Conservation (phyloP, 2,113 vertebrate genomes). For the Hemibagrus wyckioides region DNA sequence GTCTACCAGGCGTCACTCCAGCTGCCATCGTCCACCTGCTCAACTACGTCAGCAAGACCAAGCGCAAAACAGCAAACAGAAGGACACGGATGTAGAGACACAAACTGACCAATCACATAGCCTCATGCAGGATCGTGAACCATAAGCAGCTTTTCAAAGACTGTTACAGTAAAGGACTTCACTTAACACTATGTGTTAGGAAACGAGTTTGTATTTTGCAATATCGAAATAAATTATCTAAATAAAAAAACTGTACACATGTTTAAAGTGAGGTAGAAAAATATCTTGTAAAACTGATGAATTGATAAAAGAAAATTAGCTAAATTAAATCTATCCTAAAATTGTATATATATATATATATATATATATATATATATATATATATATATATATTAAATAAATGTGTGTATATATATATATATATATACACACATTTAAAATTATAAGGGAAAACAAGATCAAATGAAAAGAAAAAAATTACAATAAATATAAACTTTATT, state of each 20-base stretch:
- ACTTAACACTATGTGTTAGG: slow-evolving; percentile 24
- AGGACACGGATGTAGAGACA: slow-evolving; percentile 17
- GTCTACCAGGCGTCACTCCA: slow-evolving; percentile 88
- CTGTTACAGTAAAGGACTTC: slow-evolving; percentile 24
- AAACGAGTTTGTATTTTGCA: slow-evolving; percentile 51
- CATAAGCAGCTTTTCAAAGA: neutral
- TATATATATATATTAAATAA: too few relatives aligned
- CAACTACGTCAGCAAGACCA: slow-evolving; percentile 69
- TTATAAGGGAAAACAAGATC: neutral
- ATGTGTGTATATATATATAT: too few relatives aligned
- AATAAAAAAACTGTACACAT: neutral
- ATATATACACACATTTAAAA: too few relatives aligned
- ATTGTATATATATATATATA: too few relatives aligned
- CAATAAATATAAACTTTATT: neutral
- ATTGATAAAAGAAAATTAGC: too few relatives aligned
- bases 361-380: too few relatives aligned
- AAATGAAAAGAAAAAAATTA: neutral
- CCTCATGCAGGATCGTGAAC: neutral
- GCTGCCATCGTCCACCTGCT: slow-evolving; percentile 86
- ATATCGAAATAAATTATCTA: slow-evolving; percentile 50
- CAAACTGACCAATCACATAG: neutral
- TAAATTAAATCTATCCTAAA: too few relatives aligned
- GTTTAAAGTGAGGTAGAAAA: neutral
- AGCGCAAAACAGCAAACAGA: neutral
- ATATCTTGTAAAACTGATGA: neutral